Percentiles rank a stretch among this genome's conserved stretches.
phyloP scores from a whole-genome alignment of 2,888 invertebrate species.

The Epistrophe eligans region DNA sequence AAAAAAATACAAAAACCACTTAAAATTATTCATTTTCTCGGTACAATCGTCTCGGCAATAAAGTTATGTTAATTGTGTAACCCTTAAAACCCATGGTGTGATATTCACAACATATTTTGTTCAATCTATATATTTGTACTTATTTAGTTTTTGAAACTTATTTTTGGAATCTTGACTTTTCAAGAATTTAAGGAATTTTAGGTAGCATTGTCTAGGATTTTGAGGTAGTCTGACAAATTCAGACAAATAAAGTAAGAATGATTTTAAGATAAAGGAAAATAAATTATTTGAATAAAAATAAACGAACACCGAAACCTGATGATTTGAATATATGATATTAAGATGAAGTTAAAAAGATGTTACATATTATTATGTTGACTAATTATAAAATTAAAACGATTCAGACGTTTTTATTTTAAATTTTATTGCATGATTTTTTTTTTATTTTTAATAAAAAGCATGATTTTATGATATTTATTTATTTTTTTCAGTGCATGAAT shows the following conservation, averaged over 20 bases:
- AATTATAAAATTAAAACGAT: background rate
- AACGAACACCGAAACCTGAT: too few species aligned
- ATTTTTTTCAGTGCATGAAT: conserved; percentile 44
- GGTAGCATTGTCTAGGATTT: background rate
- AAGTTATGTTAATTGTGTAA: too few species aligned
- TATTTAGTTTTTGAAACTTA: too few species aligned
- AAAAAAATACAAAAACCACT: too few species aligned
- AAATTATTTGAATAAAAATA: too few species aligned
- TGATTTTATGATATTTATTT: conserved; percentile 19
- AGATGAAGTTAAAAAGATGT: background rate
- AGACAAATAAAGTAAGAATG: background rate
- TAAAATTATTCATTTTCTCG: too few species aligned
- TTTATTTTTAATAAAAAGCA: conserved; percentile 17
- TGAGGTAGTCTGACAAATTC: background rate
- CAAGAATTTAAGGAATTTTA: background rate
- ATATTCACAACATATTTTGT: too few species aligned
- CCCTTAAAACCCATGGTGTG: too few species aligned
- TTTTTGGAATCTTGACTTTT: background rate
- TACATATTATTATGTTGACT: background rate
- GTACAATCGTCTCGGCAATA: too few species aligned
- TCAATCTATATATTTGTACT: too few species aligned
- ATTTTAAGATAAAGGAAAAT: too few species aligned
- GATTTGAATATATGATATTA: background rate
- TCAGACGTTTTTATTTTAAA: background rate
- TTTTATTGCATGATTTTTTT: conserved; percentile 28